Base-by-base conservation (phyloP, 2,797 vertebrate genomes). In the Arremon aurantiirostris region DNA sequence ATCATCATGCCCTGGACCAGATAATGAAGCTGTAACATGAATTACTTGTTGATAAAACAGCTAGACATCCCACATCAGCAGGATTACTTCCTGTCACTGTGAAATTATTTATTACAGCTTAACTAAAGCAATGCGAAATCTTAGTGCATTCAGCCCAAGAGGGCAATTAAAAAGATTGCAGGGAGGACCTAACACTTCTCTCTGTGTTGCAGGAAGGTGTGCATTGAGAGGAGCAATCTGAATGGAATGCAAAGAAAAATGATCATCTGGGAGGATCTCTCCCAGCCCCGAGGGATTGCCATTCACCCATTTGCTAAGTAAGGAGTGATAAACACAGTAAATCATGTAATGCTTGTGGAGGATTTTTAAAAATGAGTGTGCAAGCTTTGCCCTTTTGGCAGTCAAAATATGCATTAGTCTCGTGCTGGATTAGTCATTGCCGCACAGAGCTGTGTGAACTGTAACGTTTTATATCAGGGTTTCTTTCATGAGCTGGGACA, bases 221-320 rank as follows among this genome's bases (percentile, higher is more conserved):
- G 97, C 34, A 97, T 99, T 37, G 98, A 98, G 91, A 96, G 97
- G 72, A 99, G 99, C 70, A 95, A 96, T 61, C 96, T 99, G 93
- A 97, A 91, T 71, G 99, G 99, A 94, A 93, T 96, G 73, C 94
- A 98, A 88, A 98, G 96, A 91, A 96, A 98, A 97, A 97, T 97
- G 17, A 87, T 99, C 85, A 86, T 99, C 66, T 96, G 97, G 49
- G 92, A 98, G 78, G 96, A 96, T 26, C 79, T 98, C 50, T 97
- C 98, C 56, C 98, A 98, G 83, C 99, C 99, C 24, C 98, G 97
- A 97, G 99, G 98, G 92, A 98, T 99, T 63, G 98, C 97, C 39
- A 94, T 99, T 92, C 99, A 99, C 96, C 99, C 99, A 18, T 94
- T 97, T 92, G 98, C 97, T 88, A 98, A 98, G 99, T 99, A 98